These are phyloP conservation scores for Grapholita molesta DNA, from an alignment of 1,140 invertebrate genomes.

Conservation along the genomic window DNA sequence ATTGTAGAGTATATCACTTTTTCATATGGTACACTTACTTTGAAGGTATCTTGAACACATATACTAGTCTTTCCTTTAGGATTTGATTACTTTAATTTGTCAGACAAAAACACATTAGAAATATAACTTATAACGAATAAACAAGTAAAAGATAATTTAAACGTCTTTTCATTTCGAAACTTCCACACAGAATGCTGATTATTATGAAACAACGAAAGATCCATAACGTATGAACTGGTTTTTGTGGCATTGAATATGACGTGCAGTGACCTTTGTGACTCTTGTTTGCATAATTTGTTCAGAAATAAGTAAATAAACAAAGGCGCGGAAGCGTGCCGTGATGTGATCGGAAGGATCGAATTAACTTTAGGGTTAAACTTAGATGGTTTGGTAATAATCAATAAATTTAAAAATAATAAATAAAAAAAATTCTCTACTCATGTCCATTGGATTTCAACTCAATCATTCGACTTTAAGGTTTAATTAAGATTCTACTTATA, in stretches of 20 bases:
- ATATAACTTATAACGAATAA: background rate
- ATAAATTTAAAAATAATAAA: no score
- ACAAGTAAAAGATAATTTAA: background rate
- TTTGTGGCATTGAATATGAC: constrained; percentile 13
- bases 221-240: constrained; percentile 10
- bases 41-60: no score
- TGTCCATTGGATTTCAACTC: no score
- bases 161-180: constrained; percentile 10
- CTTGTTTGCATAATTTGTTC: background rate
- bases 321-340: no score
- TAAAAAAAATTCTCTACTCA: no score
- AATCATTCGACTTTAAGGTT: no score
- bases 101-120: background rate
- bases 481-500: no score
- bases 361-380: no score
- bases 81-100: background rate
- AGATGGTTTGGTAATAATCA: no score
- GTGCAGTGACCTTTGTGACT: background rate
- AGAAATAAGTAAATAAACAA: background rate
- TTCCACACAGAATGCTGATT: background rate
- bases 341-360: no score
- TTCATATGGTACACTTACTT: no score
- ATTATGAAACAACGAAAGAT: background rate
- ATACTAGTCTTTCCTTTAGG: background rate
- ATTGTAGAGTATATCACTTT: no score